phyloP scores from a whole-genome alignment of 2,797 vertebrate species.

The Sebastes alutus region DNA sequence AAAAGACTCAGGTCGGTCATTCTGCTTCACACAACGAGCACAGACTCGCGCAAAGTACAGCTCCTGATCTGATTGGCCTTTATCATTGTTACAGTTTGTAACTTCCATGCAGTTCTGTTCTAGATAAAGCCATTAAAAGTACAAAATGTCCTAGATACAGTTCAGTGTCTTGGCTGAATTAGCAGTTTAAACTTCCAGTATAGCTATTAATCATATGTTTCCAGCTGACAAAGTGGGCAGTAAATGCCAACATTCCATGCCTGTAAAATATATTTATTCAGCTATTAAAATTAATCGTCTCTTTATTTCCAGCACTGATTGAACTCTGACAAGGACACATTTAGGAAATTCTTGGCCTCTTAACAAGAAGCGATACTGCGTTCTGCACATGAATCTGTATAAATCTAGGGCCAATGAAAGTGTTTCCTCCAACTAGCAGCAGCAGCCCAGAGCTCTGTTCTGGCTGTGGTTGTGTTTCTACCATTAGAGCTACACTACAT shows the following conservation, averaged over 20 bases:
- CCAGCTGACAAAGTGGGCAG: background rate
- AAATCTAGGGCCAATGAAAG: background rate
- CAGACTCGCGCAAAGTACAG: background rate
- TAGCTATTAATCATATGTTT: background rate
- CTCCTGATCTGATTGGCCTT: background rate
- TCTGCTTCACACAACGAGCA: slow-evolving; percentile 2
- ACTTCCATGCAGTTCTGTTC: background rate
- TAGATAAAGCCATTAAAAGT: background rate
- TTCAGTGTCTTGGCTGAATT: background rate
- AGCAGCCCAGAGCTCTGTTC: background rate
- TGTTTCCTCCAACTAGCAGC: background rate
- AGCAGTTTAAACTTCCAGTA: background rate
- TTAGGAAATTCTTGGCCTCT: background rate
- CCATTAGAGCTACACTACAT: background rate
- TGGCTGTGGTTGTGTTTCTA: background rate
- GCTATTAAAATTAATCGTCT: background rate
- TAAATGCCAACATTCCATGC: slow-evolving; percentile 1
- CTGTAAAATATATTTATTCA: slow-evolving; percentile 1
- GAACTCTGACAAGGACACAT: background rate
- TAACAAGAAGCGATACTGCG: background rate
- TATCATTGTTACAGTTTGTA: background rate
- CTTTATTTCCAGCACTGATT: slow-evolving; percentile 5
- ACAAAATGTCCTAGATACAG: background rate
- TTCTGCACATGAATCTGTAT: background rate
- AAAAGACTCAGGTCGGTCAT: slow-evolving; percentile 30